A percentile compares a stretch with the other conserved stretches of the same genome.
These are phyloP conservation scores for Stigmatopora nigra DNA, from an alignment of 2,113 vertebrate genomes.

Conservation along the genomic window DNA sequence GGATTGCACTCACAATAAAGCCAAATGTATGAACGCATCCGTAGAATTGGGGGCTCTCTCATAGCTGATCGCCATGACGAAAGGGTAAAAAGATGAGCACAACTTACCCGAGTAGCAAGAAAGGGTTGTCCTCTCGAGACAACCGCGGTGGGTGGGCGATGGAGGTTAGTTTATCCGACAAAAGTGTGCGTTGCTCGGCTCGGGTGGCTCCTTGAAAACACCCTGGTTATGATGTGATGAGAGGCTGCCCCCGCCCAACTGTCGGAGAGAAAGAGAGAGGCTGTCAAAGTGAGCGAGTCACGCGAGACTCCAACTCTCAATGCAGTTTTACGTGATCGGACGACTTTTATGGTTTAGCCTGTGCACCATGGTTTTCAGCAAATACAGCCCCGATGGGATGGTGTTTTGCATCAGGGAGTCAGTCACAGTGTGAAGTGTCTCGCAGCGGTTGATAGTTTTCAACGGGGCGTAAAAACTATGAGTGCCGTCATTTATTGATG, in stretches of 20 bases:
- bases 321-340: neutral
- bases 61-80: neutral
- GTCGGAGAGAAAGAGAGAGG: neutral
- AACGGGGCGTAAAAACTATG: neutral
- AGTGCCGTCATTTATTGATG: neutral
- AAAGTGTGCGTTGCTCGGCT: neutral
- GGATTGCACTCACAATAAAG: neutral
- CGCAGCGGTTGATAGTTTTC: neutral
- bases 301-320: neutral
- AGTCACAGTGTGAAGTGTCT: too few relatives aligned
- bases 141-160: neutral
- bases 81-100: neutral
- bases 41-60: neutral
- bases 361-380: conserved; percentile 5
- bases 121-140: conserved; percentile 1
- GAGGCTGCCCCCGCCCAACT: neutral
- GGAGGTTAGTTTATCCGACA: neutral
- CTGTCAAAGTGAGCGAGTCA: conserved; percentile 3
- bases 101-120: neutral
- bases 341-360: neutral
- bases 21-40: neutral
- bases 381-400: neutral
- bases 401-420: neutral
- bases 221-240: conserved; percentile 9
- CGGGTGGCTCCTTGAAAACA: neutral